phyloP scores from a whole-genome alignment of 2,888 invertebrate genomes.

The Eubasilissa splendida region DNA sequence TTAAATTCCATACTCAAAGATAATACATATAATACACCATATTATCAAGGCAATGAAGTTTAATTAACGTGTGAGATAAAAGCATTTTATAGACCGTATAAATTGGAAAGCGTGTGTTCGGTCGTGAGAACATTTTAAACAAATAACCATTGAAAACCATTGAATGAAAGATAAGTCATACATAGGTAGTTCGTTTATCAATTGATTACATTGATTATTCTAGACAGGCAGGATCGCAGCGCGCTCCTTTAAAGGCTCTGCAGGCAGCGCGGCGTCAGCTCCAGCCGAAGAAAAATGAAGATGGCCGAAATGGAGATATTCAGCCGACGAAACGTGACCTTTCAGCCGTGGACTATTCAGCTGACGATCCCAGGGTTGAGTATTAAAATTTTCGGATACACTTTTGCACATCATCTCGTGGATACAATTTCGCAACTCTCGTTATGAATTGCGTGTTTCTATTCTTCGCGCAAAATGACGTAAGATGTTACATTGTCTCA shows the following conservation, averaged over 20 bases:
- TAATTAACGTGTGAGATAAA: slow-evolving; percentile 4
- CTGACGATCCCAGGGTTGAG: neutral
- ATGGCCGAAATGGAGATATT: neutral
- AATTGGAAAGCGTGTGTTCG: slow-evolving; percentile 31
- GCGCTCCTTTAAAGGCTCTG: slow-evolving; percentile 12
- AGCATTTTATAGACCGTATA: neutral
- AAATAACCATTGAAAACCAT: slow-evolving; percentile 10
- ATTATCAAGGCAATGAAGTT: neutral
- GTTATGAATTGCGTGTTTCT: slow-evolving; percentile 13
- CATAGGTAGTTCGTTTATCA: neutral
- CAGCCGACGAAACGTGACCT: neutral
- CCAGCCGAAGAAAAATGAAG: neutral
- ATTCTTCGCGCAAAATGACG: slow-evolving; percentile 7
- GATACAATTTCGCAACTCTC: slow-evolving; percentile 8
- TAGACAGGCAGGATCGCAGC: neutral
- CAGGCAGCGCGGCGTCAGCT: neutral
- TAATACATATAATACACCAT: too few species aligned
- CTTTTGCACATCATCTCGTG: slow-evolving; percentile 20
- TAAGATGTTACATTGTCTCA: slow-evolving; percentile 18
- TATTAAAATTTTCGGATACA: neutral
- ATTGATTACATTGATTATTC: slow-evolving; percentile 26
- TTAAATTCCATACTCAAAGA: too few species aligned
- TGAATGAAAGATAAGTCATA: slow-evolving; percentile 4
- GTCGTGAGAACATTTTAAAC: slow-evolving; percentile 23
- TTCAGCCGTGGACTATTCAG: neutral